Conservation (phyloP, 2,888 invertebrate species). For the Epinotia ramella region DNA sequence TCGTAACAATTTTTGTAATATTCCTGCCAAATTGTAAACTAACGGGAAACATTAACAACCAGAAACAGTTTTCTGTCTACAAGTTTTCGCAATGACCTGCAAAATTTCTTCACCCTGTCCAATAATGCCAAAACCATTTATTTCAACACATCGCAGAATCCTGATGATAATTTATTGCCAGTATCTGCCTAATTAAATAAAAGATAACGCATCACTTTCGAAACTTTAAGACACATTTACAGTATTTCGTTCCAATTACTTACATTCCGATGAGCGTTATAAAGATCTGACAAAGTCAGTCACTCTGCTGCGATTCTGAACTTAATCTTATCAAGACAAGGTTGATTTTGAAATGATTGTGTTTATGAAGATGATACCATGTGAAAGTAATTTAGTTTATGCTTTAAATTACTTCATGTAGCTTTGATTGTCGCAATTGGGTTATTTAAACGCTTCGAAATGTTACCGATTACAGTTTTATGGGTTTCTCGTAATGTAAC, state of each 20-base stretch:
- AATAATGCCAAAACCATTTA: constrained; percentile 11
- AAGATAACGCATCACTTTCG: constrained; percentile 11
- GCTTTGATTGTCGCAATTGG: constrained; percentile 15
- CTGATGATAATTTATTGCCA: constrained; percentile 20
- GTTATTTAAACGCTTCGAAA: constrained; percentile 15
- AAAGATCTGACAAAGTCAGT: not conserved
- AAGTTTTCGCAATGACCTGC: not conserved
- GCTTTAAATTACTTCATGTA: constrained; percentile 6
- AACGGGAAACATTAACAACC: too few relatives aligned
- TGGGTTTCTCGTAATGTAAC: constrained; percentile 13
- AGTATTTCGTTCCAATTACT: constrained; percentile 22
- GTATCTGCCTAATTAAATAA: constrained; percentile 24
- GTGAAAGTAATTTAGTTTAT: constrained; percentile 22
- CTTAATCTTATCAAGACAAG: not conserved
- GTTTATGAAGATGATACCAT: constrained; percentile 1
- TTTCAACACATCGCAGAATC: constrained; percentile 18
- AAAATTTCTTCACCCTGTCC: constrained; percentile 17
- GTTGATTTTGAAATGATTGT: not conserved
- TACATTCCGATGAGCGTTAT: not conserved
- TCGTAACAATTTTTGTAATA: too few relatives aligned
- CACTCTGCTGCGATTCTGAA: not conserved
- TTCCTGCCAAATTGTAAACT: too few relatives aligned
- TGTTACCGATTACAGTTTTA: constrained; percentile 32
- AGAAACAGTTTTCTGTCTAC: too few relatives aligned
- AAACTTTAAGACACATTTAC: constrained; percentile 20